Conservation (phyloP, 2,797 vertebrate species). For the Cyprinella venusta region DNA sequence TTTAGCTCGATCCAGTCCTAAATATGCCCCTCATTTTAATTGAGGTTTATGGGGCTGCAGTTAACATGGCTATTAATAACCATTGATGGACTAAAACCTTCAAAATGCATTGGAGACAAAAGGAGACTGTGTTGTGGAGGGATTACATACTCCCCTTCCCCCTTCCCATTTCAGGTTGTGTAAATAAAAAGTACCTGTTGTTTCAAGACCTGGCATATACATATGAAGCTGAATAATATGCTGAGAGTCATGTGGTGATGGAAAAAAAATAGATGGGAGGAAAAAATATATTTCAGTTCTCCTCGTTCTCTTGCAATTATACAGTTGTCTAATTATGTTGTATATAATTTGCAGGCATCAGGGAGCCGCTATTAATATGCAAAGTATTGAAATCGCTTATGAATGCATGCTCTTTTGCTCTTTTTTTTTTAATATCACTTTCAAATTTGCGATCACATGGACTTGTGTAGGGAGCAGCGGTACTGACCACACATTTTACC, state of each 20-base stretch:
- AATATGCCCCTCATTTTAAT: conserved; percentile 69
- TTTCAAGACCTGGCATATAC: neutral
- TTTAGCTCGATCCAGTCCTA: conserved; percentile 46
- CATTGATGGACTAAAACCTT: conserved; percentile 62
- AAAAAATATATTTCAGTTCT: neutral
- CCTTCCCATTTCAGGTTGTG: neutral
- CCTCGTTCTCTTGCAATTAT: neutral
- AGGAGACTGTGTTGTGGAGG: conserved; percentile 5
- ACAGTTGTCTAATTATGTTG: neutral
- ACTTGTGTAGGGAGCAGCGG: neutral
- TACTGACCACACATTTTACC: neutral
- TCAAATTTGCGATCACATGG: neutral
- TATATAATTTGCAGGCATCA: neutral
- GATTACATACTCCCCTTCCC: neutral
- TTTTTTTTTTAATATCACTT: neutral
- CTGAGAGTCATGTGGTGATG: no score
- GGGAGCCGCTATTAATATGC: neutral
- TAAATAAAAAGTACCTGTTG: neutral
- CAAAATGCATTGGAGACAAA: conserved; percentile 35
- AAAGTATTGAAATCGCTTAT: neutral
- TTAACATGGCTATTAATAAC: conserved; percentile 74
- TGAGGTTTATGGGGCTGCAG: conserved; percentile 66
- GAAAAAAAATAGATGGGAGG: no score
- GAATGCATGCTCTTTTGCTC: neutral
- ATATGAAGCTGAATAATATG: no score